Percentiles rank a stretch among this genome's conserved stretches.
Evolutionary conservation across 2,113 vertebrate species (phyloP).

Genomic region (Pterophyllum scalare): DNA sequence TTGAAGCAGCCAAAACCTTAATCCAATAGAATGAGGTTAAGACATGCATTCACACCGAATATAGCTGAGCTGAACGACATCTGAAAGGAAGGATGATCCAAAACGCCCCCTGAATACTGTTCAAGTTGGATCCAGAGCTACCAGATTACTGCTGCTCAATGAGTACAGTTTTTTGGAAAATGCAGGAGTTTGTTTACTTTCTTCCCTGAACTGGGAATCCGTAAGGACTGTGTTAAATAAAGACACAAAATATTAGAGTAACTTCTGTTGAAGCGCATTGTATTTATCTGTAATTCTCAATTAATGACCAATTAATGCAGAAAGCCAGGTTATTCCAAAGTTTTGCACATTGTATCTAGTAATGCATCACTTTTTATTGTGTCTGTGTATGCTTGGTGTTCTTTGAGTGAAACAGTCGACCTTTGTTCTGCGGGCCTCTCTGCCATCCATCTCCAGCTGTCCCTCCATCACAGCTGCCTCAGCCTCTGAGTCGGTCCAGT

Average conservation of each 20-base stretch:
- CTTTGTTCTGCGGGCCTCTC: background rate
- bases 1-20: background rate
- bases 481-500: background rate
- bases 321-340: background rate
- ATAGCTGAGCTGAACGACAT: background rate
- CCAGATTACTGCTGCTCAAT: background rate
- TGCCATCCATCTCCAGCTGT: conserved; percentile 45
- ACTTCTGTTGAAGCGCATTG: background rate
- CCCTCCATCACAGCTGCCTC: conserved; percentile 39
- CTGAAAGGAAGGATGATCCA: background rate
- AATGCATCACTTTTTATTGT: background rate
- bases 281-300: background rate
- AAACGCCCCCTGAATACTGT: background rate
- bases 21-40: background rate
- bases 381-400: background rate
- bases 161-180: background rate
- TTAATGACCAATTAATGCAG: background rate
- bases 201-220: background rate
- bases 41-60: background rate
- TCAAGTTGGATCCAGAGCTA: background rate
- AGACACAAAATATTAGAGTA: background rate
- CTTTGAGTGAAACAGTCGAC: background rate
- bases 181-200: background rate
- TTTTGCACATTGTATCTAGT: background rate
- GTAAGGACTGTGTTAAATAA: background rate